Percentiles rank a stretch among this genome's conserved stretches.
Evolutionary conservation across 2,113 vertebrate species (phyloP).

Genomic region (Sander lucioperca): DNA sequence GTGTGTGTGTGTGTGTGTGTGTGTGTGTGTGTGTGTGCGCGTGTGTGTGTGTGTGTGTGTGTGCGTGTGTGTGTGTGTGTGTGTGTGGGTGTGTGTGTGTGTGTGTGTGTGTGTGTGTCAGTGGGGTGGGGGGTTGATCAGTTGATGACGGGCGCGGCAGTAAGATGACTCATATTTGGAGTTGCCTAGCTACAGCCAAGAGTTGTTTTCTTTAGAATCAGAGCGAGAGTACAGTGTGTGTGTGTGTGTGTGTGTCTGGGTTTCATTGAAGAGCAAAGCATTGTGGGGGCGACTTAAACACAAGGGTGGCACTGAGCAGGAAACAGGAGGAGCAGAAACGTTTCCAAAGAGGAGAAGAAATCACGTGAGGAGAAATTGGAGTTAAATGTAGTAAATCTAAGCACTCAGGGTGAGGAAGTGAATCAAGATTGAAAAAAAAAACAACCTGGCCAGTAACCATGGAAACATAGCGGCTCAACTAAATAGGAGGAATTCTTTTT

Average conservation of each 20-base stretch:
- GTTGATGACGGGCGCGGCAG: conserved; percentile 79
- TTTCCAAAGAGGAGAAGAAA: conserved; percentile 50
- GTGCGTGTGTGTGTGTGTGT: not conserved
- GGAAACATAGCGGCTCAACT: conserved; percentile 63
- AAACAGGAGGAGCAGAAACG: conserved; percentile 65
- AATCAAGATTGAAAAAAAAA: conserved; percentile 60
- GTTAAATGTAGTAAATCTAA: conserved; percentile 62
- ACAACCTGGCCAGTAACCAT: conserved; percentile 66
- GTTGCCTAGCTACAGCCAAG: conserved; percentile 83
- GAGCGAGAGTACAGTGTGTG: conserved; percentile 62
- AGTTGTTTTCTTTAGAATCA: conserved; percentile 81
- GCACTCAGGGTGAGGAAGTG: conserved; percentile 60
- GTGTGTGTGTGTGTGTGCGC: not conserved
- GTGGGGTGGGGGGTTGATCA: conserved; percentile 35
- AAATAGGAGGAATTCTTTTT: conserved; percentile 67
- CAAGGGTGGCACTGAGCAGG: conserved; percentile 60
- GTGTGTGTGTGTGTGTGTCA: not conserved
- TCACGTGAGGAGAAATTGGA: conserved; percentile 61
- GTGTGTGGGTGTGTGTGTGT: conserved; percentile 4
- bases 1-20: conserved; percentile 4
- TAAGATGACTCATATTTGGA: conserved; percentile 83
- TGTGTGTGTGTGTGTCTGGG: conserved; percentile 71
- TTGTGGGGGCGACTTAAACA: conserved; percentile 55
- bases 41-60: conserved; percentile 6
- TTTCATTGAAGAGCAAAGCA: conserved; percentile 76